Base-by-base conservation (phyloP, 2,113 vertebrate genomes). In the Salvator merianae region DNA sequence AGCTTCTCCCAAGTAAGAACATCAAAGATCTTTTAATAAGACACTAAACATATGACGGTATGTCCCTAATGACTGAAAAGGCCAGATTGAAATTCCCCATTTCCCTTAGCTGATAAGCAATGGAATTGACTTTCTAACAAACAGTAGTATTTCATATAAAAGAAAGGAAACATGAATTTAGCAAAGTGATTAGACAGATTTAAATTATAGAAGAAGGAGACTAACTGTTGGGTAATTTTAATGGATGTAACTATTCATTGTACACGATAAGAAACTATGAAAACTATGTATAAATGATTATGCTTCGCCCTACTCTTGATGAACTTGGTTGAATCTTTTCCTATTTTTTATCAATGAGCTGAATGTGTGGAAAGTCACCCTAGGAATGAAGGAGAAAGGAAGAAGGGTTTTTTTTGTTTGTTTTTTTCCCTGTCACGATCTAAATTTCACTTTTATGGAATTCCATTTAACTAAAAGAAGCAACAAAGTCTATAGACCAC, bases 11-110 rank as follows among this genome's bases (percentile, higher is more conserved):
- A 87, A 86, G 74, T 40, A 76, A 86, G 84, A 85, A 89, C 62
- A 80, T 90, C 65, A 91, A 91, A 90, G 77, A 86, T 63, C 13
- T 89, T 89, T 68, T 82, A 89, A 84, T 87, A 90, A 89, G 91
- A 91, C 71, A 80, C n/a, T 32, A 81, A 59, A 76, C 75, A 77
- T 77, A 75, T 63, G 84, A 91, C 81, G 59, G 36, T 24, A 30
- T 81, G 53, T 90, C 79, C 40, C 43, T 63, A 36, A 66, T 90
- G 84, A 88, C 83, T 80, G 84, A 53, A 88, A 47, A 70, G 87
- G 82, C 62, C 85, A 86, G 66, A 68, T 79, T 89, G 77, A 77
- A 90, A 84, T n/a, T 88, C 84, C 87, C 68, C 32, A 10, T 85
- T 91, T 90, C 79, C 81, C 62, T 71, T 76, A 69, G 76, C 68